Evolutionary conservation across 2,113 vertebrate species (phyloP), one percentile per base, ranked within the genome.

Genomic region (Mesocricetus auratus): DNA sequence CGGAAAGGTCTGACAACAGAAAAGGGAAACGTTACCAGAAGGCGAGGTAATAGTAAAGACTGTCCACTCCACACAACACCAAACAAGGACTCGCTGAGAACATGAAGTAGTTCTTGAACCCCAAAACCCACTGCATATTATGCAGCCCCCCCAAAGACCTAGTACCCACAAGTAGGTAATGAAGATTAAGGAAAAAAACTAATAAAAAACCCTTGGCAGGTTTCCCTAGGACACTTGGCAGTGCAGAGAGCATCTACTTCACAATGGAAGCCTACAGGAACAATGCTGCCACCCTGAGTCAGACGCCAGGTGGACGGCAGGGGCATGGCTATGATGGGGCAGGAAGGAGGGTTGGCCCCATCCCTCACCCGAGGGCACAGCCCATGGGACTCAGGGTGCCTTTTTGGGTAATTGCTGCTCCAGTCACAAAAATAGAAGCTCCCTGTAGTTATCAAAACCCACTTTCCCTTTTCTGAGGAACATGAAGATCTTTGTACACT

Each of bases 1-100:
- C 99, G 99, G 98, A 99, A 99, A 0, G 99, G 99, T 97, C 99
- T 99, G 92, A 71, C 97, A 68, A 87, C 56, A 95, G 82, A 98
- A 91, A 98, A 0, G 29, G 2, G 82, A 0, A 31, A 26, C 15
- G 11, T 81, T 24, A 47, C 29, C 36, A 95, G 1, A 2, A 53
- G 5, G 11, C 0, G 3, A 15, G 64, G 15, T 7, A 26, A 60
- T 1, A 1, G 45, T 1, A 9, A 24, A 75, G 64, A 89, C 31
- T 12, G 19, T 31, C 62, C 12, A 13, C 53, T 26, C 29, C 5
- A 7, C 7, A 22, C 21, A 89, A 83, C 0, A 78, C 8, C 0
- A 17, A 8, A 19, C 0, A 0, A 86, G 7, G 2, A 17, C 29
- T 47, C 26, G 3, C 3, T 0, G 8, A 8, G 3, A 19, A 26